These are phyloP conservation scores for Tetragonula carbonaria DNA, from an alignment of 2,888 invertebrate species.

Conservation along the genomic window DNA sequence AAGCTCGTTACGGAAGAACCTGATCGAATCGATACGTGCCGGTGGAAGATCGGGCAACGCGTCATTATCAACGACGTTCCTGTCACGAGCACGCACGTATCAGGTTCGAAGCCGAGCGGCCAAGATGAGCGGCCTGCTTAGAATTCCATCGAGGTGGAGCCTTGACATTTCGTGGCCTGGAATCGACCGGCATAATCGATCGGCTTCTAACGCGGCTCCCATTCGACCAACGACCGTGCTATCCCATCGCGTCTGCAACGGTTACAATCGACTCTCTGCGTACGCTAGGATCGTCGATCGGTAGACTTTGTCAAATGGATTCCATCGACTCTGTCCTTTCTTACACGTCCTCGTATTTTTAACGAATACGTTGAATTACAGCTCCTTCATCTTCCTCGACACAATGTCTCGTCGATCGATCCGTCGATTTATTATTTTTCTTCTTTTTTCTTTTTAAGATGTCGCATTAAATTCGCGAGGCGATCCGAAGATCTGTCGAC, in stretches of 20 bases:
- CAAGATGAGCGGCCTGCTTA: constrained; percentile 69
- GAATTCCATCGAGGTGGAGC: constrained; percentile 77
- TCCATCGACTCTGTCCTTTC: constrained; percentile 23
- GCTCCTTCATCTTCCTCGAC: too few relatives aligned
- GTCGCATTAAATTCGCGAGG: too few relatives aligned
- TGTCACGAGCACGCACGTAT: constrained; percentile 49
- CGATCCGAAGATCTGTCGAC: too few relatives aligned
- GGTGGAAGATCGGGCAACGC: constrained; percentile 40
- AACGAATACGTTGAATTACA: neutral
- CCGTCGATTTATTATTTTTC: too few relatives aligned
- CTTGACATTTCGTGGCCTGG: constrained; percentile 79
- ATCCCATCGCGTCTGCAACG: constrained; percentile 65
- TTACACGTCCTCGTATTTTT: neutral
- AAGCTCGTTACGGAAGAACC: constrained; percentile 43
- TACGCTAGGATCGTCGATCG: constrained; percentile 49
- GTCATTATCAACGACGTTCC: constrained; percentile 58
- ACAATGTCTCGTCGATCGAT: too few relatives aligned
- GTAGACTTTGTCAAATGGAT: constrained; percentile 56
- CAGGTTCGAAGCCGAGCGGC: constrained; percentile 47
- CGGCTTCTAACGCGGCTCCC: constrained; percentile 73
- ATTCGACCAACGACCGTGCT: constrained; percentile 74
- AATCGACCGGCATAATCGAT: constrained; percentile 79
- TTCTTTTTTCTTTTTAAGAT: too few relatives aligned
- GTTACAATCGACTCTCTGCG: constrained; percentile 58
- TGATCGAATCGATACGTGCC: constrained; percentile 51